A percentile compares a stretch with the other conserved stretches of the same genome.
Conservation (phyloP, 2,888 invertebrate species). For the Drosophila borealis region DNA sequence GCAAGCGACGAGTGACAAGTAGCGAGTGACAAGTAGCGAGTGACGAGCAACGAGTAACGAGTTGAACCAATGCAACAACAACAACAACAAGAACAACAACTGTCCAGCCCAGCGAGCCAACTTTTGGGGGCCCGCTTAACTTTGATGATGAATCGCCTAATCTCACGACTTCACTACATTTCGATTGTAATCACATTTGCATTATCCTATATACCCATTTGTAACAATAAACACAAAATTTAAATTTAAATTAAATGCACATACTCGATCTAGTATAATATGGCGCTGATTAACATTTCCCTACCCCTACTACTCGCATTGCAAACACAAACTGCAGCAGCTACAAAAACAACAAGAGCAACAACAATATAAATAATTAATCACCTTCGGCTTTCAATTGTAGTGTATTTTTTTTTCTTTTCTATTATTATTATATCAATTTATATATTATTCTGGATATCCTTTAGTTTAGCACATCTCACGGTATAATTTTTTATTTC, state of each 20-base stretch:
- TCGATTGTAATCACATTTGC: slow-evolving; percentile 50
- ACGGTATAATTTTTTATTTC: slow-evolving; percentile 5
- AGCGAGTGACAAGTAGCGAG: slow-evolving; percentile 10
- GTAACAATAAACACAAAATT: slow-evolving; percentile 45
- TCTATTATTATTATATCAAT: slow-evolving; percentile 7
- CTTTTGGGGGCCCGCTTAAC: background rate
- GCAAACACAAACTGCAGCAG: slow-evolving; percentile 9
- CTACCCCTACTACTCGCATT: background rate
- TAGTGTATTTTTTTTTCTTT: slow-evolving; percentile 34
- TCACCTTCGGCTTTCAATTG: slow-evolving; percentile 51
- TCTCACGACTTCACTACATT: slow-evolving; percentile 21
- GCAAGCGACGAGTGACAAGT: background rate
- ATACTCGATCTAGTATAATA: slow-evolving; percentile 11
- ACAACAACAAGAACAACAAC: background rate
- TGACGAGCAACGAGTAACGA: background rate
- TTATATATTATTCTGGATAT: slow-evolving; percentile 13
- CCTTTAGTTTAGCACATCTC: slow-evolving; percentile 23
- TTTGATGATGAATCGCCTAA: slow-evolving; percentile 16
- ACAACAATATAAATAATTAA: slow-evolving; percentile 17
- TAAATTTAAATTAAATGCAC: slow-evolving; percentile 40
- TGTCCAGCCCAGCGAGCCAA: background rate
- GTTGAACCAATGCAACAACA: background rate
- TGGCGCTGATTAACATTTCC: slow-evolving; percentile 28
- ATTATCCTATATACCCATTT: slow-evolving; percentile 43
- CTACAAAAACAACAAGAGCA: slow-evolving; percentile 10